Conservation (phyloP, 2,113 vertebrate genomes). For the Colius striatus region DNA sequence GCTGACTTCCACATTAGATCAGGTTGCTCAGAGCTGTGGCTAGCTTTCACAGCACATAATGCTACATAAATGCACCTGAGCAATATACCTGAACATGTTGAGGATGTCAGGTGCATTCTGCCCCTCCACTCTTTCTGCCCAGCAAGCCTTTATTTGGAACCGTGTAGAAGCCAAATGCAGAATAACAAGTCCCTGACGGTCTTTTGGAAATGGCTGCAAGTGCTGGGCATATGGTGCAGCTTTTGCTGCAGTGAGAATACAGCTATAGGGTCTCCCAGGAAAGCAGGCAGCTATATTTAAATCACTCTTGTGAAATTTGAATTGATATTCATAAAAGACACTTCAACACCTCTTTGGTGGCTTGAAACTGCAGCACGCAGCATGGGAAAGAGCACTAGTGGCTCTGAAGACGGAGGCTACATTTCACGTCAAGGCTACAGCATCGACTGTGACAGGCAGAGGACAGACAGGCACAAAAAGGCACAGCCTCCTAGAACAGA, state of each 20-base stretch:
- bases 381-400: background rate
- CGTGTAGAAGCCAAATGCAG: background rate
- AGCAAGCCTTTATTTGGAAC: background rate
- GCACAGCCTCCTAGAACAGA: background rate
- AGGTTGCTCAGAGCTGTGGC: background rate
- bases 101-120: background rate
- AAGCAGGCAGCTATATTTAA: constrained; percentile 59
- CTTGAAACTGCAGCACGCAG: background rate
- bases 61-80: background rate
- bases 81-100: background rate
- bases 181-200: background rate
- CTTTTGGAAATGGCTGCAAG: background rate
- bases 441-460: fast-evolving
- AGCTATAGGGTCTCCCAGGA: constrained; percentile 42
- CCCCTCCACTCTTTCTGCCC: background rate
- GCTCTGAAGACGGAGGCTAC: background rate
- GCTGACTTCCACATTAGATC: background rate
- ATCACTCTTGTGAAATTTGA: constrained; percentile 23
- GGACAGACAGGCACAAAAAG: fast-evolving
- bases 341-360: constrained; percentile 10
- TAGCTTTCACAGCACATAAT: fast-evolving
- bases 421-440: background rate
- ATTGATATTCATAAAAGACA: constrained; percentile 44
- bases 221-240: constrained; percentile 49
- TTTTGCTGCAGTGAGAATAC: constrained; percentile 34